phyloP scores from a whole-genome alignment of 92 coral and sea anemone genomes.

The Galaxea fascicularis region DNA sequence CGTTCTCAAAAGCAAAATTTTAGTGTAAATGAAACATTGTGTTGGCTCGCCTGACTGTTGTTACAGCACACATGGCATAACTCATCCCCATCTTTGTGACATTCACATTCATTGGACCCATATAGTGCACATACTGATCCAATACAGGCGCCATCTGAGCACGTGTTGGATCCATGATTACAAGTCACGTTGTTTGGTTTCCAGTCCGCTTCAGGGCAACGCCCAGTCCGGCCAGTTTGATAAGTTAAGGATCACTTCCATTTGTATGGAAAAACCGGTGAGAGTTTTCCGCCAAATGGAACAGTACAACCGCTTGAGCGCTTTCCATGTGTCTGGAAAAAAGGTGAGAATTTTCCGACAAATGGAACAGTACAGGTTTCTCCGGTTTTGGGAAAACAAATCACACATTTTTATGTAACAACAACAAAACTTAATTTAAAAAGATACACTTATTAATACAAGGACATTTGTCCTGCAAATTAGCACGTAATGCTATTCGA shows the following conservation, averaged over 20 bases:
- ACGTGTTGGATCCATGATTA: constrained; percentile 84
- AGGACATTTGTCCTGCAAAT: too few relatives aligned
- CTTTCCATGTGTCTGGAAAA: too few relatives aligned
- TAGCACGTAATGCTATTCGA: too few relatives aligned
- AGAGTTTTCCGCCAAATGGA: too few relatives aligned
- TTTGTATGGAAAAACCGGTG: too few relatives aligned
- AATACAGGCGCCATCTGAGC: constrained; percentile 83
- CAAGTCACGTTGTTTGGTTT: constrained; percentile 87
- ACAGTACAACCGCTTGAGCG: too few relatives aligned
- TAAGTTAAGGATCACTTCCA: constrained; percentile 43
- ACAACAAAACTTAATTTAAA: too few relatives aligned
- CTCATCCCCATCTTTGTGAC: constrained; percentile 37
- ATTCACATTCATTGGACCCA: constrained; percentile 75
- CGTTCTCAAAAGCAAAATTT: background rate
- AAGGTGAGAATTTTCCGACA: too few relatives aligned
- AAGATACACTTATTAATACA: too few relatives aligned
- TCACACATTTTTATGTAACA: too few relatives aligned
- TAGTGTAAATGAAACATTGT: background rate
- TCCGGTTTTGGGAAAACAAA: too few relatives aligned
- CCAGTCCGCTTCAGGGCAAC: constrained; percentile 71
- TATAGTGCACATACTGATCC: constrained; percentile 87
- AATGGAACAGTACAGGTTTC: too few relatives aligned
- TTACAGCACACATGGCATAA: constrained; percentile 93
- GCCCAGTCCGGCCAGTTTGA: constrained; percentile 62
- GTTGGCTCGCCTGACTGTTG: constrained; percentile 51